Conservation (phyloP, 2,113 vertebrate species). For the Actenoides hombroni region DNA sequence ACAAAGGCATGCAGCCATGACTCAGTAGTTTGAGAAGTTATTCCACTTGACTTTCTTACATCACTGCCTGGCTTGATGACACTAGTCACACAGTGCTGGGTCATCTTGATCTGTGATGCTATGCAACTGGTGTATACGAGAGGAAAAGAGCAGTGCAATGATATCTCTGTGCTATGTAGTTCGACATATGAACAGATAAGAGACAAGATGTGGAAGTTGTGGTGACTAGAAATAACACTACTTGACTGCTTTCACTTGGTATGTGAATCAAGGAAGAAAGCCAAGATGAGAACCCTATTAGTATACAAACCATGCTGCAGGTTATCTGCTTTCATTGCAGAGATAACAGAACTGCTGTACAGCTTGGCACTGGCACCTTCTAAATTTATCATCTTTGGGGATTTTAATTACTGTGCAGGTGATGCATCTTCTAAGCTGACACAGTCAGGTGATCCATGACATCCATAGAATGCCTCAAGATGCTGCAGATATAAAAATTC, state of each 20-base stretch:
- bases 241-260: neutral
- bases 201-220: neutral
- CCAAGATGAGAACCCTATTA: neutral
- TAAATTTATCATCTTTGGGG: neutral
- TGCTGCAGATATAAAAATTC: neutral
- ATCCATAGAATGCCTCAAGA: neutral
- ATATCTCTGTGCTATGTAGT: neutral
- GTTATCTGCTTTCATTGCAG: neutral
- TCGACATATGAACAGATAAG: neutral
- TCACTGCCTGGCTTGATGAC: neutral
- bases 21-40: neutral
- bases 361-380: neutral
- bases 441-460: neutral
- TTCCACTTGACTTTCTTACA: neutral
- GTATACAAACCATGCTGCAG: neutral
- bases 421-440: neutral
- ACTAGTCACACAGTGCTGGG: neutral
- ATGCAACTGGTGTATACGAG: neutral
- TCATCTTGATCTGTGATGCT: neutral
- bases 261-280: neutral
- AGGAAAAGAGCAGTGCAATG: fast-evolving
- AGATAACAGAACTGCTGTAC: neutral
- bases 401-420: constrained; percentile 22
- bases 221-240: neutral
- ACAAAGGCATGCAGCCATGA: neutral